Conservation (phyloP, 2,797 vertebrate species). For the Esox masquinongy region DNA sequence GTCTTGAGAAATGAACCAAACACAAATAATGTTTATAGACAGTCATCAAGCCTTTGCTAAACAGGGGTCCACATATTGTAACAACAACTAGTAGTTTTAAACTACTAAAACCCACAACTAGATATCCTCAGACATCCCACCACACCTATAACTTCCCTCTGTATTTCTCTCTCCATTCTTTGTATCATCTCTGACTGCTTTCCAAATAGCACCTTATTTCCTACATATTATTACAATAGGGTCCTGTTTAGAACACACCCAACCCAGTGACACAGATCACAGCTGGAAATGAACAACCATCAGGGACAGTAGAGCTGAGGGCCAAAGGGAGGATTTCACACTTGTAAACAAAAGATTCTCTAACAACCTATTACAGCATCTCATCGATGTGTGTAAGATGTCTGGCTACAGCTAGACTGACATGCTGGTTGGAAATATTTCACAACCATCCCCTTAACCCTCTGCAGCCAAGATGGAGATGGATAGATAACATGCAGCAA, state of each 20-base stretch:
- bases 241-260: background rate
- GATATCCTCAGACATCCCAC: no score
- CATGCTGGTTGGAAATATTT: background rate
- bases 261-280: background rate
- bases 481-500: background rate
- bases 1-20: no score
- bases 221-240: no score
- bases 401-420: background rate
- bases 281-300: slow-evolving; percentile 10
- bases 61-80: no score
- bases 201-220: no score
- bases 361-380: slow-evolving; percentile 7
- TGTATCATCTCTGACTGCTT: no score
- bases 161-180: no score
- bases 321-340: slow-evolving; percentile 14
- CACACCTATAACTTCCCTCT: no score
- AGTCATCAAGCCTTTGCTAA: no score
- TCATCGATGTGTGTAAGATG: background rate
- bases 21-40: no score
- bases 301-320: background rate
- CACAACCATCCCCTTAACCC: background rate
- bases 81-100: background rate
- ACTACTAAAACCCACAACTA: background rate
- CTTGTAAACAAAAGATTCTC: slow-evolving; percentile 7
- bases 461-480: background rate